Percentiles rank a stretch among this genome's conserved stretches.
Conservation (phyloP, 2,888 invertebrate genomes). For the Melieria picta region DNA sequence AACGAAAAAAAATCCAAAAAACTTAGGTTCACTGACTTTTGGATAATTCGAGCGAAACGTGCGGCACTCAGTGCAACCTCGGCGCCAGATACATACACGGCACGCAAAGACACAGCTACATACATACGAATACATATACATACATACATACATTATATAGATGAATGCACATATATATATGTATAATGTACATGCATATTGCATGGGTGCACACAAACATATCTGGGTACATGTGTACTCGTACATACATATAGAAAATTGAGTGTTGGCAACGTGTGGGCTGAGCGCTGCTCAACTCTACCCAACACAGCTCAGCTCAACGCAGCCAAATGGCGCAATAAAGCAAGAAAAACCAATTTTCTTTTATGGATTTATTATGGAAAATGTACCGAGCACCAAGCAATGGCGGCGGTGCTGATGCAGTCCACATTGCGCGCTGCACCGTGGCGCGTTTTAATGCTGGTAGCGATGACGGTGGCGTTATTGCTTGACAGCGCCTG, state of each 20-base stretch:
- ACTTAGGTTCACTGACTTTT: background rate
- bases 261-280: no score
- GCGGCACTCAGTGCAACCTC: background rate
- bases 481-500: background rate
- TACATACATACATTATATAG: background rate
- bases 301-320: background rate
- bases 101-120: background rate
- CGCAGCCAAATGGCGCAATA: background rate
- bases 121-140: background rate
- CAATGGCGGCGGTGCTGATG: background rate
- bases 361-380: background rate
- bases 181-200: background rate
- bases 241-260: background rate
- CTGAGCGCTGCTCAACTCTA: no score
- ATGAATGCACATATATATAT: background rate
- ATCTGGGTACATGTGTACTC: background rate
- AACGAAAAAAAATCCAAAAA: background rate
- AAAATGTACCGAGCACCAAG: background rate
- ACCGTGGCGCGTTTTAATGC: background rate
- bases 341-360: background rate
- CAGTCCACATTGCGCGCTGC: background rate
- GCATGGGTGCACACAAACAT: background rate
- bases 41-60: background rate
- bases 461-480: background rate
- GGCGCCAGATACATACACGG: background rate